A percentile compares a stretch with the other conserved stretches of the same genome.
Conservation (phyloP, 1,140 invertebrate genomes). For the Asobara japonica region DNA sequence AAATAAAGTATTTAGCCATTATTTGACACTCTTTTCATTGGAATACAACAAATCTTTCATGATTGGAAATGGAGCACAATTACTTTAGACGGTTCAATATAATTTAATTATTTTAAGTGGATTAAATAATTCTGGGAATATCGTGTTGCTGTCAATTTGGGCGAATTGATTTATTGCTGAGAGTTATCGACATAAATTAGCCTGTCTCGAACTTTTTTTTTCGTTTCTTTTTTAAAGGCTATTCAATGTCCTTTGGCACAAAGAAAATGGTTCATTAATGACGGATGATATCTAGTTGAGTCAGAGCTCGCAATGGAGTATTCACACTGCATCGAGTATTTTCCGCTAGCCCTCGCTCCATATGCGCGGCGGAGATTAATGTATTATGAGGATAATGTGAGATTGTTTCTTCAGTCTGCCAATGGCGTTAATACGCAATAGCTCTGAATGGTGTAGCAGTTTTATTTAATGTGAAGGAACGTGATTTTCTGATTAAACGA, state of each 20-base stretch:
- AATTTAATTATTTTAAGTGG: no score
- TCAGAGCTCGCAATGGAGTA: not conserved
- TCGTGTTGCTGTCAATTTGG: not conserved
- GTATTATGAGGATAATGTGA: not conserved
- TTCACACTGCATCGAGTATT: not conserved
- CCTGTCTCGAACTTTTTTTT: not conserved
- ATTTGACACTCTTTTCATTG: no score
- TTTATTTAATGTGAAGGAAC: not conserved
- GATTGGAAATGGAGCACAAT: no score
- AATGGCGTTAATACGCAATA: not conserved
- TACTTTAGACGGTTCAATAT: no score
- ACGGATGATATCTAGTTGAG: constrained; percentile 13
- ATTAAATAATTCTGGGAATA: no score
- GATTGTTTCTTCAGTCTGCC: no score
- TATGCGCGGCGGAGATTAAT: not conserved
- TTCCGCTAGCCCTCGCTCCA: not conserved
- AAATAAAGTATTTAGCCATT: no score
- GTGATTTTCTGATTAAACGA: no score
- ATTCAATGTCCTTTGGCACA: not conserved
- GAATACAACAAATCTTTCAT: no score
- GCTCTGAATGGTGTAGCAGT: not conserved
- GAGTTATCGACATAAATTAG: not conserved
- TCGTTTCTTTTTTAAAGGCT: not conserved
- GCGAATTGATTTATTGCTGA: no score
- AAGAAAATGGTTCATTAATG: not conserved